Base-by-base conservation (phyloP, 2,888 invertebrate genomes). In the Sclerodermus sp. region DNA sequence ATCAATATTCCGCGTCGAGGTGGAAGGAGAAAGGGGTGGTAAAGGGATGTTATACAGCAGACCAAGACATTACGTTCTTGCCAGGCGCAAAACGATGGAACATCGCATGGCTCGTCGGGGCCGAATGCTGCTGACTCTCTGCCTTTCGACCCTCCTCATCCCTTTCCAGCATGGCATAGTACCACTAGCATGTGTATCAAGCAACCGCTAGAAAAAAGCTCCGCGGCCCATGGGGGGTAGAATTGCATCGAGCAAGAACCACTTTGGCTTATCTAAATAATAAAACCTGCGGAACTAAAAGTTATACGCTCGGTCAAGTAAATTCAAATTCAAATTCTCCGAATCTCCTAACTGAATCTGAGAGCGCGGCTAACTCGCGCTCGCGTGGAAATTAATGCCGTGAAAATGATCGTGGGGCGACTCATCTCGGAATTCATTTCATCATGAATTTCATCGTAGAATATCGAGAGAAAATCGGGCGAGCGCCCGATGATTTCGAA, bases 51-150 rank as follows among this genome's bases (percentile, higher is more conserved):
- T 68, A 63, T 63, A 47, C 59, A 51, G 45, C 39, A 52, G 55
- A 44, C 52, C 36, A 37, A 42, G 53, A 46, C 52, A 56, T 67
- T 65, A 69, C 64, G 62, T 55, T 60, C 61, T 42, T 51, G 45
- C 48, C 54, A 67, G 62, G 64, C 58, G 57, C 62, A 60, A 51
- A 62, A 45, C 58, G 62, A 59, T 54, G 55, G 57, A 51, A 61
- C 44, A 48, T 44, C 46, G 45, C 43, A 40, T 51, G 23, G 38
- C 45, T 23, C 23, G 23, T 23, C 23, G 4, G 8, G 8, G 23
- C 23, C 41, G 47, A 34, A 43, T 45, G 41, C 44, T 38, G 44
- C 44, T 53, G 49, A 40, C 39, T 23, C 14, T 12, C 18, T 17
- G 18, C 17, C 16, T 18, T 44, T 12, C 34, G 14, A 36, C 17